Evolutionary conservation across 2,888 invertebrate genomes (phyloP), one percentile per base, ranked within the genome.

Genomic region (Margaritifera margaritifera): DNA sequence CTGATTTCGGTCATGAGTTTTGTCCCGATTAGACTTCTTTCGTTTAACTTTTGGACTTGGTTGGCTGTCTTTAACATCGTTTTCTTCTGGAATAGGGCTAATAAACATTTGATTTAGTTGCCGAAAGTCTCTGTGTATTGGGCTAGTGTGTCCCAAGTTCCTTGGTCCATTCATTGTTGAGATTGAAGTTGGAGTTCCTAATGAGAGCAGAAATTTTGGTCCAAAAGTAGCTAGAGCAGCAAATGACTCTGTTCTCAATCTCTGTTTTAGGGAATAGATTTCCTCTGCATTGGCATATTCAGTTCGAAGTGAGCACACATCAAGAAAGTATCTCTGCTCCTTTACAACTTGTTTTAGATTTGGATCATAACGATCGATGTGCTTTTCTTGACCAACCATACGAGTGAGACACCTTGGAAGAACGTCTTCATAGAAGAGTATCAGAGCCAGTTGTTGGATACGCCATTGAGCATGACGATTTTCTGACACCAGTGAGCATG

Each of bases 391-490:
- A 6, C 80, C 80, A 22, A 77, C 72, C 20, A 69, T 66, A 31
- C 69, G 71, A 50, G 69, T 69, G 51, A 75, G 66, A 51, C 67
- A 74, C 24, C 69, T 50, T 53, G 71, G 76, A 15, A 81, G 63
- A 8, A 78, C 69, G 42, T 76, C 78, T 65, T 82, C 82, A 18
- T 80, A 68, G 61, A 81, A 80, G n/a, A 79, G 64, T n/a, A 80
- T 78, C 19, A 82, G 72, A 1, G 82, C 79, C 5, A 82, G 69
- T 25, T 79, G 78, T 60, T 82, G 82, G 15, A 82, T 72, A 3
- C 80, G 75, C 80, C 82, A 81, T 60, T 81, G 82, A 24, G 78
- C 75, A 25, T 73, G 76, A 50, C 80, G 76, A 70, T 84, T 80
- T 51, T 80, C 73, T 3, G 79, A 75, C 4, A 84, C 80, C 15